Evolutionary conservation across 2,113 vertebrate genomes (phyloP), one percentile per base, ranked within the genome.

Genomic region (Stigmatopora argus): DNA sequence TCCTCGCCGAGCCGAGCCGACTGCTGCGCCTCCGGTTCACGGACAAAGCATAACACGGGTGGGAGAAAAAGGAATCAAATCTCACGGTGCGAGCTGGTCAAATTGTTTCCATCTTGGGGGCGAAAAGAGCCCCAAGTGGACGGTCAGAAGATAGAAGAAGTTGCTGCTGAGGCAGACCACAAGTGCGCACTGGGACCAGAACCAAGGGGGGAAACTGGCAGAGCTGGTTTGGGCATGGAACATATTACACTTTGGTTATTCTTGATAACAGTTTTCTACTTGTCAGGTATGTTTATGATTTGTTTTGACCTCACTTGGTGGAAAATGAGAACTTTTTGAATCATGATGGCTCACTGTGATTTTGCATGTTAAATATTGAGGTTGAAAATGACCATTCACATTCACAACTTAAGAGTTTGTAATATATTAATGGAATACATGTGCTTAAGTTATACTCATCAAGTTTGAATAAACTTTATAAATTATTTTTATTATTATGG

Each of bases 211-310:
- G 75, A 83, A 83, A 59, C 85, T 86, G 82, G 85, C 71, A 77
- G 63, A 55, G 64, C 49, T 45, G 75, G 66, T 66, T 53, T 55
- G 77, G 86, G 45, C 72, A 89, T 89, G 87, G 87, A 82, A 71
- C 74, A 67, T 66, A 48, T 63, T 26, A 70, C 77, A 80, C 38
- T 86, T 52, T 78, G 85, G 85, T 83, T 83, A 77, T 80, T 88
- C 75, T 68, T 88, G 62, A 82, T 88, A 60, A 80, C 82, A 67
- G 66, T 62, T 66, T 87, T 74, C 65, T 3, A 85, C 65, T 64
- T 84, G 77, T 62, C 74, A 81, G 87, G 87, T 89, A 78, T 65
- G 78, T 7, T 2, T 56, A 15, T n/a, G n/a, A 11, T 53, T 53
- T 11, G 53, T 31, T 56, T 31, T 56, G 23, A 17, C 15, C 26